A percentile compares a stretch with the other conserved stretches of the same genome.
phyloP scores from a whole-genome alignment of 2,888 invertebrate species.

The Pseudococcus viburni region DNA sequence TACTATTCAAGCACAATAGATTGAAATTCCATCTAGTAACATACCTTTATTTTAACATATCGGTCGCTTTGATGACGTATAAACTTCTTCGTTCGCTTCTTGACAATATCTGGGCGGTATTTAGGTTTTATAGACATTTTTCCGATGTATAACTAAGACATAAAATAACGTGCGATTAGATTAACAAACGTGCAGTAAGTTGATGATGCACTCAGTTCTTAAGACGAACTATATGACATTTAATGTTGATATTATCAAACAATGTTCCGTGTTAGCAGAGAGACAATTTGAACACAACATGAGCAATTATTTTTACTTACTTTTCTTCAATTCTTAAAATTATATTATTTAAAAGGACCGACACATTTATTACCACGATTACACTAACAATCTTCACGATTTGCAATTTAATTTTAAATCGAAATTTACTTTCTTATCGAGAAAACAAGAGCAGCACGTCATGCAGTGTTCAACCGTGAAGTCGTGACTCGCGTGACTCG shows the following conservation, averaged over 20 bases:
- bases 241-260: not conserved
- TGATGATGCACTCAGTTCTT: not conserved
- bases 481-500: too few species aligned
- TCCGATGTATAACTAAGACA: not conserved
- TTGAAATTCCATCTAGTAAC: not conserved
- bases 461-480: too few species aligned
- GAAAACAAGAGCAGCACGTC: not conserved
- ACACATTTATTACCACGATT: not conserved
- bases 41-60: slow-evolving; percentile 93
- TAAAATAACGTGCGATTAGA: not conserved
- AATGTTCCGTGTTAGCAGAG: not conserved
- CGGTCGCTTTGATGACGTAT: slow-evolving; percentile 99
- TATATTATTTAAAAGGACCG: not conserved
- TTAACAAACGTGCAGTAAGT: not conserved
- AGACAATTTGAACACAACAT: not conserved
- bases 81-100: slow-evolving; percentile 98
- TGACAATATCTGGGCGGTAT: slow-evolving; percentile 90
- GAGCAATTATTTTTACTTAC: not conserved
- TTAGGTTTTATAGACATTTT: slow-evolving; percentile 90
- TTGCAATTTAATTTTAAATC: not conserved
- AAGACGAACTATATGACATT: not conserved
- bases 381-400: not conserved
- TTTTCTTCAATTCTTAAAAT: not conserved
- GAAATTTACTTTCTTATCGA: not conserved
- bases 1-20: not conserved